phyloP scores from a whole-genome alignment of 1,140 invertebrate species.

The Vanessa atalanta region DNA sequence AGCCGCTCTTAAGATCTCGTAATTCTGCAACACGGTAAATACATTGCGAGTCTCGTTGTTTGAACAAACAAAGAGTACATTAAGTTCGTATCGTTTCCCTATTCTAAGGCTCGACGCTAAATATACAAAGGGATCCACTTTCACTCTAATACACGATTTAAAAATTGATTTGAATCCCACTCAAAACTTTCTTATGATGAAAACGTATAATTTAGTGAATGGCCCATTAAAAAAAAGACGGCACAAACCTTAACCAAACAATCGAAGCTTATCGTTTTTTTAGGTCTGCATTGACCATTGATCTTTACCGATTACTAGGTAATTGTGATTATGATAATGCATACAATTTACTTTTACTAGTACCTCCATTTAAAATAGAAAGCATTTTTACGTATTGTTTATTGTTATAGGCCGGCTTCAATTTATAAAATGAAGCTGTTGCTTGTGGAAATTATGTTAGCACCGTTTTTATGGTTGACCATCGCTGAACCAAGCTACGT shows the following conservation, averaged over 20 bases:
- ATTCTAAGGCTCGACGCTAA: slow-evolving; percentile 25
- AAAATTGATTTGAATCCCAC: slow-evolving; percentile 65
- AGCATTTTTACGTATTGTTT: slow-evolving; percentile 58
- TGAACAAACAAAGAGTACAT: slow-evolving; percentile 24
- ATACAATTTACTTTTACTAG: slow-evolving; percentile 67
- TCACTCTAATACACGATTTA: slow-evolving; percentile 66
- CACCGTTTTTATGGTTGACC: slow-evolving; percentile 34
- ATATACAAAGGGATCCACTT: slow-evolving; percentile 56
- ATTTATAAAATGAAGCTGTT: slow-evolving; percentile 43
- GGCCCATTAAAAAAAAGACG: slow-evolving; percentile 62
- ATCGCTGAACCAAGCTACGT: slow-evolving; percentile 32
- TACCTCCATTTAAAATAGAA: slow-evolving; percentile 62
- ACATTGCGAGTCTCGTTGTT: slow-evolving; percentile 4
- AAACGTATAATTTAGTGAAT: slow-evolving; percentile 76
- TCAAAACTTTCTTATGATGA: slow-evolving; percentile 70
- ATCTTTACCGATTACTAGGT: slow-evolving; percentile 62
- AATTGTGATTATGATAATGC: slow-evolving; percentile 70
- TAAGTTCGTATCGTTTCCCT: slow-evolving; percentile 22
- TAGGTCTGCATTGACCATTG: slow-evolving; percentile 51
- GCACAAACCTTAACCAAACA: slow-evolving; percentile 64
- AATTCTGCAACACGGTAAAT: slow-evolving; percentile 26
- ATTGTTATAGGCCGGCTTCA: slow-evolving; percentile 53
- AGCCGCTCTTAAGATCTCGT: slow-evolving; percentile 38
- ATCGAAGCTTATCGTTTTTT: slow-evolving; percentile 61
- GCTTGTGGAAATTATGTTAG: slow-evolving; percentile 30